Base-by-base conservation (phyloP, 2,888 invertebrate genomes). In the Calameuta filiformis region DNA sequence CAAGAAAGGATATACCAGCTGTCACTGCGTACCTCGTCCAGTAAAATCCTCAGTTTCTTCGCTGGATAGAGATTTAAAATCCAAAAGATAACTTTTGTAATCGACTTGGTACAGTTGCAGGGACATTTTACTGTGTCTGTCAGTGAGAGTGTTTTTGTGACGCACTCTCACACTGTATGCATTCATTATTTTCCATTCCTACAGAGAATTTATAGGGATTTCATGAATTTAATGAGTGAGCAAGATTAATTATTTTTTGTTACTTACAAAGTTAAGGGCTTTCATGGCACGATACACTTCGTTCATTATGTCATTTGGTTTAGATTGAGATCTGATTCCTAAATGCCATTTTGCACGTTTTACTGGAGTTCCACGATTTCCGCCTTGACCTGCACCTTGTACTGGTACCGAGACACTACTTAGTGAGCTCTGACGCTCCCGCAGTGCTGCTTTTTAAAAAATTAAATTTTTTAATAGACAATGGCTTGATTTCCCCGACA, bases 251-350 rank as follows among this genome's bases (percentile, higher is more conserved):
- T 9, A 35, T 71, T 69, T 3, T 68, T 71, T 69, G 69, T 73
- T 76, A 92, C 94, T 93, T 92, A 94, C 94, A 92, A 98, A 99
- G 92, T 98, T 97, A 12, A 99, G 94, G 1, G 97, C 96, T 92
- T 99, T 99, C 99, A 99, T 99, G 0, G 99, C 99, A 83, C 99
- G 94, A 92, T 98, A 99, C 0, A 99, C 99, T 92, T 99, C 99
- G 92, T 98, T 96, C 99, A 99, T 99, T 77, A 99, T 99, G 92
- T 99, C 99, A 90, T 98, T 98, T 0, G 99, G 99, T 91, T 98
- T 98, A 91, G 99, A 99, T 91, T 99, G 99, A 9, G 99, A 99
- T 77, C 99, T 94, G 87, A 99, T 99, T 78, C 98, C 99, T 85
- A 99, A 93, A 93, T 99, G 99, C 99, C 99, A 99, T 90, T 99